Base-by-base conservation (phyloP, 2,113 vertebrate species). In the Ictidomys tridecemlineatus region DNA sequence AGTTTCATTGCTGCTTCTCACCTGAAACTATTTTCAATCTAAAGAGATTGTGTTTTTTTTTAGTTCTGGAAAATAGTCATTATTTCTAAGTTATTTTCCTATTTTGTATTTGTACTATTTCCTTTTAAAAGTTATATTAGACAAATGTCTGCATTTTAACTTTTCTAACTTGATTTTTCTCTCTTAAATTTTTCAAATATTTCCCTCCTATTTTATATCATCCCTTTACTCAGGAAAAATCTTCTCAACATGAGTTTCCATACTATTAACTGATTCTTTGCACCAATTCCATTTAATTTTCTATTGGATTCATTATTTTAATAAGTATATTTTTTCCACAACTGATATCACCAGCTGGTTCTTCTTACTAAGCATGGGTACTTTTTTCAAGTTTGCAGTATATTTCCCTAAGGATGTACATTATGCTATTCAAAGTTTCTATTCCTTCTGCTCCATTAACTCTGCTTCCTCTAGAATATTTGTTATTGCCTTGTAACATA, bases 331-430 rank as follows among this genome's bases (percentile, higher is more conserved):
- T 69, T 93, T 45, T 93, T 96, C 67, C 45, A 93, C 34, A 93
- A 82, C 34, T 56, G 89, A 70, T 93, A 73, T 80, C 22, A 94
- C 76, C 80, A 90, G 82, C 53, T 91, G 20, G 8, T 73, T 96
- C 39, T 93, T 88, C 58, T 87, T 94, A 87, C 85, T 56, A 95
- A 96, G 90, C 51, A 93, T 92, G 37, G 89, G 67, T 79, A 63
- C 70, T 70, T 85, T 91, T 63, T 42, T 72, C 53, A 91, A 70
- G 34, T 53, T 93, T 89, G 8, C 1, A 92, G 34, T 80, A 67
- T 86, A 74, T 74, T 86, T 89, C 67, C 90, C 90, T 89, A 78
- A 92, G 51, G n/a, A 77, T 83, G 83, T 82, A 30, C 34, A 76
- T 56, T 86, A 76, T 79, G 53, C 37, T 74, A 63, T 82, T 89